These are phyloP conservation scores for Noctilio leporinus DNA, from an alignment of 2,113 vertebrate species.

Conservation along the genomic window DNA sequence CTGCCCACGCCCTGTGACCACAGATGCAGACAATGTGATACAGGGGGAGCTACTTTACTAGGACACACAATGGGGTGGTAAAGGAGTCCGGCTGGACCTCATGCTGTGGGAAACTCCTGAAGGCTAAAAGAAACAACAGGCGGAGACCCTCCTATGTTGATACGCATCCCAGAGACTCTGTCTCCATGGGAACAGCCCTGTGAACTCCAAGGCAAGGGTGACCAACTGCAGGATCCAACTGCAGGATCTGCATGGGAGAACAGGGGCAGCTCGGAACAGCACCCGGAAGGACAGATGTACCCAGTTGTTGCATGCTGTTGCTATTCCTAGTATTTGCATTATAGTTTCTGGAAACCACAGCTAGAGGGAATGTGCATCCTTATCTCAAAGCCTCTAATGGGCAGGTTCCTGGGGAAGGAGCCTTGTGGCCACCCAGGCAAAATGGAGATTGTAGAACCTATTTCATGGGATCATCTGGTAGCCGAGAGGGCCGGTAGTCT, in stretches of 20 bases:
- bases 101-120: not conserved
- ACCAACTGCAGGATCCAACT: not conserved
- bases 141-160: not conserved
- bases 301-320: not conserved
- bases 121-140: not conserved
- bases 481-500: not conserved
- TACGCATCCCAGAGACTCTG: not conserved
- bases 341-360: not conserved
- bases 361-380: not conserved
- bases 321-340: not conserved
- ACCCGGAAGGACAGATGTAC: not conserved
- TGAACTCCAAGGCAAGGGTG: not conserved
- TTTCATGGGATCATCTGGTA: not conserved
- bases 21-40: not conserved
- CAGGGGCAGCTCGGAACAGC: not conserved
- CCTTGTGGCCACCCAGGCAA: not conserved
- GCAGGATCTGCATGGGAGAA: not conserved
- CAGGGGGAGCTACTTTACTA: not conserved
- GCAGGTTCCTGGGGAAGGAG: not conserved
- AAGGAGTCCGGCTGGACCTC: not conserved
- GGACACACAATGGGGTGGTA: not conserved
- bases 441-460: too few species aligned
- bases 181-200: not conserved
- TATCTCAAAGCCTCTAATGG: not conserved
- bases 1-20: not conserved